Evolutionary conservation across 2,113 vertebrate species (phyloP), one percentile per base, ranked within the genome.

Genomic region (Jacana jacana): DNA sequence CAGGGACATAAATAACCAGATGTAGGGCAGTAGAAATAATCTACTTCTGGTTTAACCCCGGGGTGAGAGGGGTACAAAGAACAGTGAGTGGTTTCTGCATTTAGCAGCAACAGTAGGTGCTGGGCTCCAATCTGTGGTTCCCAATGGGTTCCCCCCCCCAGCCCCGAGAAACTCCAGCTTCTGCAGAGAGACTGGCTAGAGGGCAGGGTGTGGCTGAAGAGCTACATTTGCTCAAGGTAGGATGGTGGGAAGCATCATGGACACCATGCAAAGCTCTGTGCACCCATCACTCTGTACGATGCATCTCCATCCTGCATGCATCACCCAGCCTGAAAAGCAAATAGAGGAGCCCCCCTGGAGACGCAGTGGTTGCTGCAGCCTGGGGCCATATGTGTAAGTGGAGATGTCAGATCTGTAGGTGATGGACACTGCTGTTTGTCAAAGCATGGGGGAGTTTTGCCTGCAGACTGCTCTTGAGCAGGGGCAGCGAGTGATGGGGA

Each of bases 31-130:
- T 46, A 19, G 46, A 39, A 44, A 79, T 7, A 27, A 58, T 8
- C 17, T 77, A 7, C 30, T 8, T 25, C 68, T 86, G 57, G 19
- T 64, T 48, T 65, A 60, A 61, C 35, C 80, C 83, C 1, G 31
- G 35, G 23, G 27, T 17, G 11, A 18, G 57, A 22, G 1, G 25
- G 73, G 55, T 24, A 10, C 42, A 17, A 27, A 31, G 80, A 48
- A 30, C 1, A 2, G 54, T 0, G 1, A 54, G 51, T 0, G 3
- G n/a, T 11, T 75, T 39, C 48, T 39, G 28, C 19, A 1, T 39
- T 27, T 16, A 37, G 49, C 51, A 78, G 64, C 54, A 18, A 40
- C 54, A 49, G 70, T 39, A 39, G 85, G 72, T 57, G 46, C 37
- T 72, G 64, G 39, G 71, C 35, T 80, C n/a, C 0, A 3, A 39